phyloP scores from a whole-genome alignment of 2,888 invertebrate species.

The Petrolisthes cinctipes region DNA sequence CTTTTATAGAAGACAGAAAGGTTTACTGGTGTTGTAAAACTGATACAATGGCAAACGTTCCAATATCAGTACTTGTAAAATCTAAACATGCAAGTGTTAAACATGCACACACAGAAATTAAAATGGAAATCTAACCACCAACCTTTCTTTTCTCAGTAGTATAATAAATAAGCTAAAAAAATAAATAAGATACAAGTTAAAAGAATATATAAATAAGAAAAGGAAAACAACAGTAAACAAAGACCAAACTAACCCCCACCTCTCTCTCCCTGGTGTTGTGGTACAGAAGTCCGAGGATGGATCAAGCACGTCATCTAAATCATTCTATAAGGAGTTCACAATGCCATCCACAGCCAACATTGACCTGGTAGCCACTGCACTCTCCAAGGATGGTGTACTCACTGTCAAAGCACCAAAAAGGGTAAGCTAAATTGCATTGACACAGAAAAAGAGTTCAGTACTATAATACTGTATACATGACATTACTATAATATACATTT shows the following conservation, averaged over 20 bases:
- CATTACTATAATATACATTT: neutral
- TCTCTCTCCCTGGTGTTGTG: neutral
- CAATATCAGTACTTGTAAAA: no score
- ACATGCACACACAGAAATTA: neutral
- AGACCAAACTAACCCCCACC: neutral
- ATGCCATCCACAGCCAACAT: slow-evolving; percentile 55
- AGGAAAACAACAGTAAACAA: neutral
- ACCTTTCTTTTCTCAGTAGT: neutral
- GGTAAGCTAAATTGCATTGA: slow-evolving; percentile 30
- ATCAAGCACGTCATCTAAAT: slow-evolving; percentile 50
- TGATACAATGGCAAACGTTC: no score
- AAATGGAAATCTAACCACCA: neutral
- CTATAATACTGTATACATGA: neutral
- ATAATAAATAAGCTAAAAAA: neutral
- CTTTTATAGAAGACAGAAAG: no score
- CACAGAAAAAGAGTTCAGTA: neutral
- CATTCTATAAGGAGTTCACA: slow-evolving; percentile 64
- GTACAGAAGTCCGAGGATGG: slow-evolving; percentile 64
- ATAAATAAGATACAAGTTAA: neutral
- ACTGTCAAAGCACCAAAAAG: slow-evolving; percentile 63
- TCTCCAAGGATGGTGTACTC: slow-evolving; percentile 64
- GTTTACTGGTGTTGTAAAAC: no score
- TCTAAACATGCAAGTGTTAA: no score
- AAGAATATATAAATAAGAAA: neutral
- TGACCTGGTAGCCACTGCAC: slow-evolving; percentile 58